Conservation (phyloP, 2,888 invertebrate genomes). For the Ochlodes sylvanus region DNA sequence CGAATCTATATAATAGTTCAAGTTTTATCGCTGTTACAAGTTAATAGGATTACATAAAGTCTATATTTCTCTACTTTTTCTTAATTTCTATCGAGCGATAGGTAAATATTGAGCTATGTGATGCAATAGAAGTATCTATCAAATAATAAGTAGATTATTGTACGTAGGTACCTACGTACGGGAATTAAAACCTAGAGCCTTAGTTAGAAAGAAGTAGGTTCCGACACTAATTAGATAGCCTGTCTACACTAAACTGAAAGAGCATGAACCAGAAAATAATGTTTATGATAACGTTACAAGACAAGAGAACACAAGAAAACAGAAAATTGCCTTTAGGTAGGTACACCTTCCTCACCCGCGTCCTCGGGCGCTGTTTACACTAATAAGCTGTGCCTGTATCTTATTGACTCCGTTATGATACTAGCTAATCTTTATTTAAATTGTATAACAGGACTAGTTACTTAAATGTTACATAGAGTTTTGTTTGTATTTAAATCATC, state of each 20-base stretch:
- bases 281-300: constrained; percentile 16
- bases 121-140: no score
- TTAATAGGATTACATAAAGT: not conserved
- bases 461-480: no score
- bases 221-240: not conserved
- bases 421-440: constrained; percentile 19
- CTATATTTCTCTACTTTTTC: not conserved
- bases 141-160: no score
- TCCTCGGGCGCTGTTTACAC: constrained; percentile 29
- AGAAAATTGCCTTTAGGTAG: constrained; percentile 23
- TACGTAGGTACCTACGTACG: no score
- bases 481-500: no score
- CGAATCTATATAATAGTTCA: no score
- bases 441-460: constrained; percentile 11
- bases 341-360: constrained; percentile 19
- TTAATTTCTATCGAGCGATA: not conserved
- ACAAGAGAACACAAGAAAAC: constrained; percentile 17
- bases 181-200: no score
- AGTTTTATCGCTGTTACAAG: not conserved
- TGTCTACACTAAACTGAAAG: not conserved
- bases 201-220: not conserved
- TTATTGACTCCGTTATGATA: constrained; percentile 7
- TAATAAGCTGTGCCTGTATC: constrained; percentile 23
- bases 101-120: no score
- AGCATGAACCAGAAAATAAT: constrained; percentile 42